Percentiles rank a stretch among this genome's conserved stretches.
Evolutionary conservation across 2,888 invertebrate genomes (phyloP).

Genomic region (Taenaris catops): DNA sequence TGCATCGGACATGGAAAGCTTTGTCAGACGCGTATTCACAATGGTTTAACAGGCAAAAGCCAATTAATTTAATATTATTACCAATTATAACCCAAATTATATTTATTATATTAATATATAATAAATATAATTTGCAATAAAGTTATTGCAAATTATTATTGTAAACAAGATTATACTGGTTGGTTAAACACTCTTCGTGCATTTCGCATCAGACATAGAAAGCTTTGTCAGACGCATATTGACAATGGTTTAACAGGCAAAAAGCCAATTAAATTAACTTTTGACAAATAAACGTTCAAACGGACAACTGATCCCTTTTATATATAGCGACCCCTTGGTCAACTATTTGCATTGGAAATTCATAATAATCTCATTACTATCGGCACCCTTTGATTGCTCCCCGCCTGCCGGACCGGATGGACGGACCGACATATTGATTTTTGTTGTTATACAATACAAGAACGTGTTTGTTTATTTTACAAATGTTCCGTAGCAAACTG

Average conservation of each 20-base stretch:
- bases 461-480: background rate
- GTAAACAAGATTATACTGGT: no score
- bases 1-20: no score
- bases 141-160: no score
- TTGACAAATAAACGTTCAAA: background rate
- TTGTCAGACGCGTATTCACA: no score
- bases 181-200: no score
- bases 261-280: background rate
- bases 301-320: constrained; percentile 2
- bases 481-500: background rate
- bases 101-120: no score
- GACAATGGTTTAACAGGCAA: constrained; percentile 6
- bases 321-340: constrained; percentile 34
- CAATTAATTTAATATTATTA: no score
- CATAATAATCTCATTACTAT: constrained; percentile 59
- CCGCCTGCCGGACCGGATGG: constrained; percentile 21
- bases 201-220: no score
- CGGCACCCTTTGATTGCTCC: constrained; percentile 56
- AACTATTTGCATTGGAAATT: constrained; percentile 74
- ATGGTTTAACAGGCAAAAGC: no score
- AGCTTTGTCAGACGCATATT: no score
- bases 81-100: no score
- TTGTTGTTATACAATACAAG: constrained; percentile 31
- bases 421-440: constrained; percentile 32
- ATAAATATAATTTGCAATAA: no score